These are phyloP conservation scores for Capreolus pygargus DNA, from an alignment of 2,113 vertebrate genomes.

Conservation along the genomic window DNA sequence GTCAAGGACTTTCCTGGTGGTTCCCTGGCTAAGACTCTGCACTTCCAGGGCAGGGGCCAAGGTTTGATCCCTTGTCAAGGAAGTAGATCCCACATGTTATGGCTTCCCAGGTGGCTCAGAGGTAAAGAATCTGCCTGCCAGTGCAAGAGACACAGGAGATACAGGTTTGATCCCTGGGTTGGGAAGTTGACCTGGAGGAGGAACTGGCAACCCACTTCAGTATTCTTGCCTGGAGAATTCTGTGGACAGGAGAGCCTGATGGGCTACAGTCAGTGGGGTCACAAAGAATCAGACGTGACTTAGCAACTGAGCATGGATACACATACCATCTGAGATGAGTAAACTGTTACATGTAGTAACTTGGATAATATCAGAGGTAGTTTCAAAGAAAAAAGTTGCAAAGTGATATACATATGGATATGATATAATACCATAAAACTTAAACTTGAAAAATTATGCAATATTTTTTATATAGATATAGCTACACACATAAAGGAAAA, in stretches of 20 bases:
- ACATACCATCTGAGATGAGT: not conserved
- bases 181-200: not conserved
- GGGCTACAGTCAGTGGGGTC: not conserved
- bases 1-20: not conserved
- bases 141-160: not conserved
- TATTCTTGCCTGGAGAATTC: not conserved
- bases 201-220: not conserved
- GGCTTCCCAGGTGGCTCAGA: not conserved
- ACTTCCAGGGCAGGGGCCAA: not conserved
- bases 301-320: not conserved
- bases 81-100: not conserved
- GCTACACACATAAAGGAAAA: not conserved
- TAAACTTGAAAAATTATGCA: not conserved
- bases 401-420: not conserved
- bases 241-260: not conserved
- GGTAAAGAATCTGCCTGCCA: not conserved
- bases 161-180: accelerated
- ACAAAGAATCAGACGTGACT: not conserved
- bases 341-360: not conserved
- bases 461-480: not conserved
- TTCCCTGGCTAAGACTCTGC: not conserved
- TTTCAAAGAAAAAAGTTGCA: not conserved
- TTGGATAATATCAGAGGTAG: not conserved
- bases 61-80: not conserved
- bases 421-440: not conserved